Percentiles rank a stretch among this genome's conserved stretches.
These are phyloP conservation scores for Cephus runcator DNA, from an alignment of 2,888 invertebrate genomes.

Conservation along the genomic window DNA sequence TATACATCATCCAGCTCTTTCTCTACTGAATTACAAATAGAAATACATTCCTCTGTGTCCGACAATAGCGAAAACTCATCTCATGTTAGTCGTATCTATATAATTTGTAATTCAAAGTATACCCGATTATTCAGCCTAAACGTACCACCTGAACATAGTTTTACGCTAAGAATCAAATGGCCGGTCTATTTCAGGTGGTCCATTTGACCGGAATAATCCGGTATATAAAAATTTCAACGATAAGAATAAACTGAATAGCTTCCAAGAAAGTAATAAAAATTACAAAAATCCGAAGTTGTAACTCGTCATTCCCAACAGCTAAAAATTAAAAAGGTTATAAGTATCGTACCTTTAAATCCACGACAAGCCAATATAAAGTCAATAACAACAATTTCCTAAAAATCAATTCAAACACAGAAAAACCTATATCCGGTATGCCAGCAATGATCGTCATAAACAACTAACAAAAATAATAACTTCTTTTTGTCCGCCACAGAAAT, in stretches of 20 bases:
- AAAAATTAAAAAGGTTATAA: too few relatives aligned
- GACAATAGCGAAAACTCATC: not conserved
- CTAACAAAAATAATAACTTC: not conserved
- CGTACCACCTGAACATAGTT: not conserved
- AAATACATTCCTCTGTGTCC: not conserved
- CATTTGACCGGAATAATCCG: not conserved
- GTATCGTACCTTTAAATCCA: too few relatives aligned
- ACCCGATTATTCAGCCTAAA: not conserved
- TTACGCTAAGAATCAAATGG: not conserved
- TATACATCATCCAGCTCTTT: not conserved
- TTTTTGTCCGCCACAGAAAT: not conserved
- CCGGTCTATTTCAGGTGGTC: not conserved
- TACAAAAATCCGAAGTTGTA: too few relatives aligned
- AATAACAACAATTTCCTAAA: not conserved
- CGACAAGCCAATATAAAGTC: not conserved
- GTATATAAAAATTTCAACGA: not conserved
- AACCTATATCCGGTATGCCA: not conserved
- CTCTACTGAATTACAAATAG: not conserved
- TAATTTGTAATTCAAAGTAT: not conserved
- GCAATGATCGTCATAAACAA: not conserved
- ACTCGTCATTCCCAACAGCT: too few relatives aligned
- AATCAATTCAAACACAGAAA: not conserved
- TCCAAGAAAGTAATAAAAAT: not conserved
- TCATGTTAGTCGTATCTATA: not conserved
- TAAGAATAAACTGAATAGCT: not conserved